Conservation (phyloP, 2,888 invertebrate species). For the Diloba caeruleocephala region DNA sequence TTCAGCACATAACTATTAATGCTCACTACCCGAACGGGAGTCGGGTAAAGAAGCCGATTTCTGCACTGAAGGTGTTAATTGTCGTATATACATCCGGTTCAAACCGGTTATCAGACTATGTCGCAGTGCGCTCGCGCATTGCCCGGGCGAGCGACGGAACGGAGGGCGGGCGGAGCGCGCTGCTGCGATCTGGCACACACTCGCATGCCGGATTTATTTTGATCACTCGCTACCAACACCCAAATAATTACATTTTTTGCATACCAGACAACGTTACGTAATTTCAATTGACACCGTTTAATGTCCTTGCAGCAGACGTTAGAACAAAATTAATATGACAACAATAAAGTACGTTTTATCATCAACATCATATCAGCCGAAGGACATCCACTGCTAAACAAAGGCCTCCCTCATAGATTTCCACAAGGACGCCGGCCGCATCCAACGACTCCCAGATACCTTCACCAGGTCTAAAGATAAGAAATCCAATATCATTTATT, state of each 20-base stretch:
- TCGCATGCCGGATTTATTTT: slow-evolving; percentile 77
- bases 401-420: no score
- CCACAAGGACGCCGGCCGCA: no score
- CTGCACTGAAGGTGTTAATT: slow-evolving; percentile 40
- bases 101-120: slow-evolving; percentile 30
- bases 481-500: slow-evolving; percentile 4
- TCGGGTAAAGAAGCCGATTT: slow-evolving; percentile 21
- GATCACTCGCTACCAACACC: slow-evolving; percentile 71
- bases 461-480: no score
- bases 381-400: no score
- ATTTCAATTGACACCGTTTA: slow-evolving; percentile 66
- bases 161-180: slow-evolving; percentile 29
- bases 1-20: no score
- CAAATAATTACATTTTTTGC: slow-evolving; percentile 80
- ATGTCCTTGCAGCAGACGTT: slow-evolving; percentile 42
- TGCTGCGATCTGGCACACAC: slow-evolving; percentile 68
- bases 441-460: no score
- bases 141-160: slow-evolving; percentile 48
- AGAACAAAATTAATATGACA: slow-evolving; percentile 5
- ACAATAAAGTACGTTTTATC: neutral
- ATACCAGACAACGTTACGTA: slow-evolving; percentile 79
- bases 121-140: slow-evolving; percentile 39
- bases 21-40: neutral
- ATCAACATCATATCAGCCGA: no score
- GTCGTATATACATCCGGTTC: slow-evolving; percentile 37